Conservation (phyloP, 2,113 vertebrate genomes). For the Tragelaphus scriptus region DNA sequence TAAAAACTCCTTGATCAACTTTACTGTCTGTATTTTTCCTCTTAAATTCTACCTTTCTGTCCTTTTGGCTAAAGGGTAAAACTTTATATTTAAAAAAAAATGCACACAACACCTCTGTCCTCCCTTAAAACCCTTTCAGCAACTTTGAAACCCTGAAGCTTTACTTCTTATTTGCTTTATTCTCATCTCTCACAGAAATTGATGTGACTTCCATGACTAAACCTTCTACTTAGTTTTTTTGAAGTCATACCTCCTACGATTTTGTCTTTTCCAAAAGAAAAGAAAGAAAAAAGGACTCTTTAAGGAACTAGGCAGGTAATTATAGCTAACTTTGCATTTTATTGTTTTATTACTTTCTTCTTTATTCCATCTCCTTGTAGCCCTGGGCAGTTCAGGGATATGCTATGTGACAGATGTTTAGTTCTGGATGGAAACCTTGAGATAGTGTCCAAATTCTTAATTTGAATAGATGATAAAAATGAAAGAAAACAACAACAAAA, state of each 20-base stretch:
- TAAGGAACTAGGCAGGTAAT: background rate
- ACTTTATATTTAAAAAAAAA: background rate
- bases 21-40: accelerated
- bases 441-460: background rate
- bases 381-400: background rate
- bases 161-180: background rate
- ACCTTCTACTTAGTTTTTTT: background rate
- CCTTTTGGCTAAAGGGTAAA: background rate
- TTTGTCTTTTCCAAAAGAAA: background rate
- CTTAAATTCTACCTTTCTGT: background rate
- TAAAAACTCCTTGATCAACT: background rate
- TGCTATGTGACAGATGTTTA: background rate
- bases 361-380: background rate
- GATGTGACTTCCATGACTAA: background rate
- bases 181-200: background rate
- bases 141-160: background rate
- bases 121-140: background rate
- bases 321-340: background rate
- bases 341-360: background rate
- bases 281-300: background rate
- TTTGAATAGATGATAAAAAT: background rate
- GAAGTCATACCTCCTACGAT: background rate
- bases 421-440: background rate
- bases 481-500: background rate
- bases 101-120: background rate